Percentiles rank a stretch among this genome's conserved stretches.
These are phyloP conservation scores for Salarias fasciatus DNA, from an alignment of 2,797 vertebrate species.

Conservation along the genomic window DNA sequence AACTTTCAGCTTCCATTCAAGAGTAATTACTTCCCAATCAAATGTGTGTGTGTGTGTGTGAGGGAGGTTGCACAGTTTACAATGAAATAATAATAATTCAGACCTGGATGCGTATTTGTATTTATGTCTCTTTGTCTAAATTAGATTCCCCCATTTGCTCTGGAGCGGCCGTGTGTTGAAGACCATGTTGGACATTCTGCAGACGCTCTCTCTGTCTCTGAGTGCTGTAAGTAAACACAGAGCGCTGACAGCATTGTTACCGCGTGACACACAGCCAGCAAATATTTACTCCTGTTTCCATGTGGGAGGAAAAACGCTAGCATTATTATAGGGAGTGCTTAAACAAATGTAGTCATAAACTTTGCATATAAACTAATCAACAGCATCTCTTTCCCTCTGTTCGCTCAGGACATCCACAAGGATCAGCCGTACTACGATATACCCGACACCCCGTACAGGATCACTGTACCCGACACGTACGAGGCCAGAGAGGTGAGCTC, in stretches of 20 bases:
- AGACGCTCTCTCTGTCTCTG: slow-evolving; percentile 89
- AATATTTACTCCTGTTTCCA: not conserved
- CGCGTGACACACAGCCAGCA: not conserved
- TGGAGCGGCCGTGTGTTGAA: slow-evolving; percentile 98
- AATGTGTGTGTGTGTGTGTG: too few relatives aligned
- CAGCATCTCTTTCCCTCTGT: not conserved
- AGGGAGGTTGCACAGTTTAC: too few relatives aligned
- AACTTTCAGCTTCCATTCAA: too few relatives aligned
- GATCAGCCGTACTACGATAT: slow-evolving; percentile 98
- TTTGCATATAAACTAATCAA: not conserved
- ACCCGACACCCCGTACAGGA: slow-evolving; percentile 93
- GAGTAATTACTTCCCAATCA: too few relatives aligned
- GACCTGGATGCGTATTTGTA: not conserved
- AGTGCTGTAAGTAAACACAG: slow-evolving; percentile 88
- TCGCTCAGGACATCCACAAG: slow-evolving; percentile 95
- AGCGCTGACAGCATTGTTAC: not conserved
- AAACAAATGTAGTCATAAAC: too few relatives aligned
- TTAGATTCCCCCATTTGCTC: slow-evolving; percentile 94
- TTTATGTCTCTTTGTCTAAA: slow-evolving; percentile 7
- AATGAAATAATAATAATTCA: too few relatives aligned
- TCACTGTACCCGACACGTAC: slow-evolving; percentile 96
- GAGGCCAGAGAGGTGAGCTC: slow-evolving; percentile 92
- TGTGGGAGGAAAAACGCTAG: not conserved
- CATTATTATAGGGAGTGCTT: not conserved
- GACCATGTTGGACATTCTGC: slow-evolving; percentile 98